Percentiles rank a stretch among this genome's conserved stretches.
phyloP scores from a whole-genome alignment of 2,113 vertebrate genomes.

The Nothoprocta pentlandii region DNA sequence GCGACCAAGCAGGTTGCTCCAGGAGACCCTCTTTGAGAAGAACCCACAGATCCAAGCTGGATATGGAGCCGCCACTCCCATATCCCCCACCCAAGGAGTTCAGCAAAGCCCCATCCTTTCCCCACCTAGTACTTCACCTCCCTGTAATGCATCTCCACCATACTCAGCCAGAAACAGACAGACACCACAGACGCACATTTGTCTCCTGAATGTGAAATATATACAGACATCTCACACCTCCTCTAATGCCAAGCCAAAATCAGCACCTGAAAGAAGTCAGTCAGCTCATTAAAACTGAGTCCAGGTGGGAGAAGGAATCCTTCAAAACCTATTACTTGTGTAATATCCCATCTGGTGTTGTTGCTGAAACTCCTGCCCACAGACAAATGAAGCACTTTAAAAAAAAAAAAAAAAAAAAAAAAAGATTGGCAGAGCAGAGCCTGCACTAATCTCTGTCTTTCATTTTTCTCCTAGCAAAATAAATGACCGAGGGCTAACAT shows the following conservation, averaged over 20 bases:
- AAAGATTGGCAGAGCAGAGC: not conserved
- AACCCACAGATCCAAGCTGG: not conserved
- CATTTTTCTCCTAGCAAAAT: not conserved
- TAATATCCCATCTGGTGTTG: not conserved
- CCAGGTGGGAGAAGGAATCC: not conserved
- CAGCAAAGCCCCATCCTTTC: not conserved
- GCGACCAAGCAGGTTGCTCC: not conserved
- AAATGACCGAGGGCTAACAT: not conserved
- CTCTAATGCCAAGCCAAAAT: not conserved
- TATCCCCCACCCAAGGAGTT: not conserved
- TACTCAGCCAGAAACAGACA: not conserved
- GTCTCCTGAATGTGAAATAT: not conserved
- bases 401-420: not conserved
- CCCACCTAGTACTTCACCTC: not conserved
- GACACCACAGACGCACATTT: not conserved
- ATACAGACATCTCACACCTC: not conserved
- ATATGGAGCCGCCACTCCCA: accelerated
- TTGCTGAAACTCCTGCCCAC: not conserved
- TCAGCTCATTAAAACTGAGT: not conserved
- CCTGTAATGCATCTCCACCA: not conserved
- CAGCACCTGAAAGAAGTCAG: not conserved
- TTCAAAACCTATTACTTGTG: not conserved
- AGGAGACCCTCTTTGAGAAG: not conserved
- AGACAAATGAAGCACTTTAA: not conserved
- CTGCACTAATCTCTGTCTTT: not conserved